phyloP scores from a whole-genome alignment of 2,113 vertebrate species.

The Atlantisia rogersi region DNA sequence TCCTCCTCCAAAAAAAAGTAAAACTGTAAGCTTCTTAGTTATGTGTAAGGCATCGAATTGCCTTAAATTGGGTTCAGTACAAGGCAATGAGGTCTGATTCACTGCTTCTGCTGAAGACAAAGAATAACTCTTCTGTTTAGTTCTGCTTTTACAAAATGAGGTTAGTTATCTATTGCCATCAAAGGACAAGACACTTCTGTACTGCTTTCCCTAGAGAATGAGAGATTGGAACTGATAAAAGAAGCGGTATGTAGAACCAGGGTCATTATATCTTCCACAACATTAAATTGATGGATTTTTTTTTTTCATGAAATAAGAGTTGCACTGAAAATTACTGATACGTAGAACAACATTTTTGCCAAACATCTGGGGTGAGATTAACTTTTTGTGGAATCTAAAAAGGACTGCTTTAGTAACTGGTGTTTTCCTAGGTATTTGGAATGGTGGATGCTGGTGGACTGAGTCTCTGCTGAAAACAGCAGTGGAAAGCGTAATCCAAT shows the following conservation, averaged over 20 bases:
- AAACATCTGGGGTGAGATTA: neutral
- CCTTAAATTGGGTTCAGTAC: neutral
- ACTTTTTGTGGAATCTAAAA: neutral
- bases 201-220: conserved; percentile 24
- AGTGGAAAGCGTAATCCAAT: neutral
- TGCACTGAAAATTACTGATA: neutral
- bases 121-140: conserved; percentile 49
- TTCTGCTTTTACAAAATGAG: conserved; percentile 52
- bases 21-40: neutral
- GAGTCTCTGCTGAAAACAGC: neutral
- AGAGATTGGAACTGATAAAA: conserved; percentile 35
- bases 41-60: neutral
- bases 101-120: conserved; percentile 35
- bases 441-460: neutral
- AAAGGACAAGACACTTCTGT: conserved; percentile 58
- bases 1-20: neutral
- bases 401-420: neutral
- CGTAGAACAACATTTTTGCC: neutral
- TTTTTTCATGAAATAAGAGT: neutral
- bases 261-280: conserved; percentile 5
- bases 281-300: neutral
- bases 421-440: neutral
- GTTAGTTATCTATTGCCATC: conserved; percentile 45
- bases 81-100: conserved; percentile 38
- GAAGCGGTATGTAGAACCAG: neutral